Evolutionary conservation across 2,797 vertebrate species (phyloP), one percentile per base, ranked within the genome.

Genomic region (Taenioides sp.): DNA sequence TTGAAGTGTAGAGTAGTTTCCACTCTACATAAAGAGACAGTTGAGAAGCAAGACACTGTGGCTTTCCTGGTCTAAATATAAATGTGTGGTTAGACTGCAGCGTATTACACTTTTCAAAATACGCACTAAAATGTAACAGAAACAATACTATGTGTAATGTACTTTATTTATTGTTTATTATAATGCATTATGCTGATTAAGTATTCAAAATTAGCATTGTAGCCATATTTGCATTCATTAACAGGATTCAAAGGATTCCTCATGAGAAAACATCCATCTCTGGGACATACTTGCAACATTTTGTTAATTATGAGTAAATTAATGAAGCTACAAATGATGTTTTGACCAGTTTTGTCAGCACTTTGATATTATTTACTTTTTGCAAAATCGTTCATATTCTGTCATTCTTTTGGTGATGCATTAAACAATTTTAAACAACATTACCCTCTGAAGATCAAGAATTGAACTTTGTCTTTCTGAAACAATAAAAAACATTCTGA

Each of bases 41-140:
- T 88, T 89, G 87, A 89, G 84, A 86, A 88, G 82, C 80, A 86
- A 84, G 84, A 79, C 80, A 65, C 83, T 89, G 91, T 83, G 91
- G 92, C 91, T 92, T 91, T 76, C 89, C 80, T 84, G 84, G 81
- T 91, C 92, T 93, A 93, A 93, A 93, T 93, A 86, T 94, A 93
- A 89, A 73, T 47, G 2, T 84, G 83, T 69, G 77, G 87, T 91
- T 60, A 52, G 84, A 89, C 83, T 87, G 88, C 86, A 91, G 68
- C 69, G 72, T 71, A 71, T 82, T 70, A 80, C 52, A 80, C 70
- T 77, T 60, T 75, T 63, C n/a, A 0, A 70, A 76, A n/a, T 62
- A 75, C 12, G 37, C 10, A 69, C 52, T 34, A 72, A 74, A 83
- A 78, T 17, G 65, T 10, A 60, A 72, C 47, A 74, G 55, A 63